Evolutionary conservation across 2,888 invertebrate genomes (phyloP), one percentile per base, ranked within the genome.

Genomic region (Tetrapedia diversipes): DNA sequence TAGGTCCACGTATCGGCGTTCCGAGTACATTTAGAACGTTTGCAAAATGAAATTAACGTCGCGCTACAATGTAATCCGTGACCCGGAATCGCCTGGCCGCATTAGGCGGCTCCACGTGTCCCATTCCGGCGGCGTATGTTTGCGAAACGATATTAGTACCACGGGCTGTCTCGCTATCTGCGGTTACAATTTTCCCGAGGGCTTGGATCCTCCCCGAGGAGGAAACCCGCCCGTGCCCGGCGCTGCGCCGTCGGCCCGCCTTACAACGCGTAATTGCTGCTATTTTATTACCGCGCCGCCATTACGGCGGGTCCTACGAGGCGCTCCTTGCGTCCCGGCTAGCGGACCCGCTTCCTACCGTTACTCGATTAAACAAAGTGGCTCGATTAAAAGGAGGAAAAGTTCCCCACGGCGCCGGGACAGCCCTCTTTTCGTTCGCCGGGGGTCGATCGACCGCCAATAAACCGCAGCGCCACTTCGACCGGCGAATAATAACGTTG

Each of bases 1-100:
- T 19, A n/a, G 67, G 72, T 56, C 72, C 68, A 72, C 63, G 61
- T 77, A 77, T 77, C 78, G 78, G 68, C 29, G 64, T 61, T 49
- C 56, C 59, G 41, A 72, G 67, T 70, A 67, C 78, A 77, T 78
- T 79, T 66, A 61, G 68, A 66, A 63, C 79, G 79, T 79, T 73
- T 77, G 78, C 79, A 73, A 79, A 78, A 79, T 78, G 79, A 79
- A 79, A 79, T 79, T 79, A 79, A 79, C 79, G 78, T 79, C 73
- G 68, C 32, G 64, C 65, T 73, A 78, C 78, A 79, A 73, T 79
- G 73, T 79, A 79, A 79, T 79, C 79, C 79, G 79, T 79, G 79
- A 79, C 79, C 68, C 53, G 78, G 79, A 79, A 79, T 79, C 79
- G 59, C 79, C 61, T 65, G 69, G 65, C 45, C 78, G 79, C 79